Base-by-base conservation (phyloP, 2,797 vertebrate genomes). In the Mus caroli region DNA sequence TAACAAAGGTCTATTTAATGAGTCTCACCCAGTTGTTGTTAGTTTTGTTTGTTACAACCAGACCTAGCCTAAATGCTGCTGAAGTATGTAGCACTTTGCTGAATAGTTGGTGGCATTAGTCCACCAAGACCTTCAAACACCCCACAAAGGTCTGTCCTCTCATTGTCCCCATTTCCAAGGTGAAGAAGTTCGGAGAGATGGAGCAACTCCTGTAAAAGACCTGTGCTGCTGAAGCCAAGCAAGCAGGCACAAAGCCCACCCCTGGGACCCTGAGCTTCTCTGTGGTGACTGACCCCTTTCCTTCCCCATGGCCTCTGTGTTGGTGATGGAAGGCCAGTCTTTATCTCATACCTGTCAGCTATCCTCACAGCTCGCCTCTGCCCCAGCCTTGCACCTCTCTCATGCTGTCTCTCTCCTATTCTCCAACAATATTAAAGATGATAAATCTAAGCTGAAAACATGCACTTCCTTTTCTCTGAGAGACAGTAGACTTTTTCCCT, bases 401-500 rank as follows among this genome's bases (percentile, higher is more conserved):
- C 80, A 83, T 43, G 34, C 58, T 79, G 50, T 80, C 78, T 94
- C 43, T 88, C 76, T 80, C 77, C 71, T 56, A 80, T n/a, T 93
- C 77, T 90, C 85, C n/a, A 22, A 46, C 92, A 86, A 52, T 96
- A 95, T 97, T 97, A 60, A 96, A 97, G 64, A 94, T 94, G 95
- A 88, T 90, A 84, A 94, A 96, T 77, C 82, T 92, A 76, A 28
- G 60, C 87, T 96, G 92, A 92, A 96, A 91, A 84, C 15, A 0
- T 4, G 46, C 58, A 31, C 88, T 83, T 96, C 58, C 89, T 31
- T 58, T 82, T 28, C 69, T 71, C 20, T 19, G 1, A 80, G 31
- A 88, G 26, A 88, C 67, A 19, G 22, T 69, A 91, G 85, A 80
- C 69, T 71, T 31, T 79, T 92, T 20, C 67, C 62, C 62, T 94